Conservation (phyloP, 1,140 invertebrate genomes). For the Penaeus japonicus region DNA sequence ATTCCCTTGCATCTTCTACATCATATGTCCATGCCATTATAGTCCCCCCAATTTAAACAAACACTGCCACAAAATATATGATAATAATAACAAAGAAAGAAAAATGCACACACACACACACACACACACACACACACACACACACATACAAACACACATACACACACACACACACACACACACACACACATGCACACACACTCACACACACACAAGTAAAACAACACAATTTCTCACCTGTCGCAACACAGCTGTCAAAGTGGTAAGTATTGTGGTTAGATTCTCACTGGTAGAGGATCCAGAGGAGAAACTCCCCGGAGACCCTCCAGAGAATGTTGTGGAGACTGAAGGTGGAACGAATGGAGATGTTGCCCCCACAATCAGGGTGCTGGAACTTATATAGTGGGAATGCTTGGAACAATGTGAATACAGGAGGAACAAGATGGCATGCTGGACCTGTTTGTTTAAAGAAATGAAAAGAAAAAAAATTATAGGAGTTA, state of each 20-base stretch:
- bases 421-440: constrained; percentile 83
- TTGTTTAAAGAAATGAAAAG: neutral
- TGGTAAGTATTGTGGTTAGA: constrained; percentile 78
- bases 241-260: constrained; percentile 71
- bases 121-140: too few relatives aligned
- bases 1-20: too few relatives aligned
- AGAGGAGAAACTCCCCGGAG: constrained; percentile 62
- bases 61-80: too few relatives aligned
- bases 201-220: too few relatives aligned
- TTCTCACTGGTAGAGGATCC: constrained; percentile 80
- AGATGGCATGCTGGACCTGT: constrained; percentile 74
- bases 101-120: too few relatives aligned
- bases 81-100: too few relatives aligned
- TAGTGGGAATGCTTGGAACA: constrained; percentile 85
- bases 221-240: too few relatives aligned
- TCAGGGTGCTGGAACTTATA: constrained; percentile 81
- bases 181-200: too few relatives aligned
- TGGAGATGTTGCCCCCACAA: constrained; percentile 71
- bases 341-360: constrained; percentile 64
- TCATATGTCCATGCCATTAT: too few relatives aligned
- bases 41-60: too few relatives aligned
- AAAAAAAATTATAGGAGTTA: neutral
- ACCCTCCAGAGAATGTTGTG: constrained; percentile 24
- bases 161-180: too few relatives aligned
- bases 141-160: too few relatives aligned